These are phyloP conservation scores for Parnassius smintheus DNA, from an alignment of 2,888 invertebrate genomes.

Conservation along the genomic window DNA sequence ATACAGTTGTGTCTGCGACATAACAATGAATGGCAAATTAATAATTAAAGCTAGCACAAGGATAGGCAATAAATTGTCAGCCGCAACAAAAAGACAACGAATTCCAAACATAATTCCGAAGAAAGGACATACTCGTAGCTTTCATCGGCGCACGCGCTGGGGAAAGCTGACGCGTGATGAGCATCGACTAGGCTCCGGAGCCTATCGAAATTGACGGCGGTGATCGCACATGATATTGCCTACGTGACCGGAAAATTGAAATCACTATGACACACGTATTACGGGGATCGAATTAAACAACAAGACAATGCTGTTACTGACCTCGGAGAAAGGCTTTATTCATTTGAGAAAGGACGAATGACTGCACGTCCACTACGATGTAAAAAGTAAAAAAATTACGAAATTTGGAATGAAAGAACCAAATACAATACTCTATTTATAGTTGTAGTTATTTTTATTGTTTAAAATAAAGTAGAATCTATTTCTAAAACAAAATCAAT, in stretches of 20 bases:
- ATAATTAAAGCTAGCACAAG: too few species aligned
- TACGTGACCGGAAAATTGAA: constrained; percentile 54
- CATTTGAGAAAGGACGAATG: constrained; percentile 15
- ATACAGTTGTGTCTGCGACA: too few species aligned
- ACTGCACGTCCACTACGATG: constrained; percentile 7
- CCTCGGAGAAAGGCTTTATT: constrained; percentile 16
- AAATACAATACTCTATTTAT: too few species aligned
- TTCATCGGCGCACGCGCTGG: constrained; percentile 38
- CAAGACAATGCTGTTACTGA: constrained; percentile 13
- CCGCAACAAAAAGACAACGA: too few species aligned
- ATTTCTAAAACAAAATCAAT: too few species aligned
- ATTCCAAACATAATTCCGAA: constrained; percentile 9
- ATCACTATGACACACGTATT: constrained; percentile 30
- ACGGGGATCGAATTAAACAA: constrained; percentile 32
- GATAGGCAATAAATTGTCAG: too few species aligned
- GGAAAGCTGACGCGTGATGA: constrained; percentile 68
- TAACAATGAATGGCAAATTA: too few species aligned
- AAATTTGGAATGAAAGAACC: constrained; percentile 6
- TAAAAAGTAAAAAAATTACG: constrained; percentile 10
- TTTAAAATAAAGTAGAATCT: too few species aligned
- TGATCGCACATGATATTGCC: constrained; percentile 45
- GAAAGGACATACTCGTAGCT: constrained; percentile 37
- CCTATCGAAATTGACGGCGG: constrained; percentile 38
- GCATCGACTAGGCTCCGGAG: constrained; percentile 45
- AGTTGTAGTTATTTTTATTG: too few species aligned